Base-by-base conservation (phyloP, 2,888 invertebrate species). In the Oligia latruncula region DNA sequence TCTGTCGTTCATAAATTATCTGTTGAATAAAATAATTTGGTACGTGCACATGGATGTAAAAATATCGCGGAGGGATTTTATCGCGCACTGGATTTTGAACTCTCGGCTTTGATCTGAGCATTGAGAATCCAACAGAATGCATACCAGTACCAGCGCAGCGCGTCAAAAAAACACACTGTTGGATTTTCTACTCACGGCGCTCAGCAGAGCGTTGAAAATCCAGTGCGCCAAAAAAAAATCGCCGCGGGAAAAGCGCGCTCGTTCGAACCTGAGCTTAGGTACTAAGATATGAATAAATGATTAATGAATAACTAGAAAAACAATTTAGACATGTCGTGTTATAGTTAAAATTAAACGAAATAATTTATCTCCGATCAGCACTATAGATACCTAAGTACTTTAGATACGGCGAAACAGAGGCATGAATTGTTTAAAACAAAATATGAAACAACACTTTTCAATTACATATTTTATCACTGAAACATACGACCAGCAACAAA, bases 301-400 rank as follows among this genome's bases (percentile, higher is more conserved):
- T 71, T 49, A 49, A 5, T 13, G 1, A 81, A n/a, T 23, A 1
- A 46, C 5, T 35, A 23, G 3, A 58, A 17, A 17, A 35, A 23
- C 17, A 20, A 52, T 35, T 4, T 9, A 46, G n/a, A 40, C 2
- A 49, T 15, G 46, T 40, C 23, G 29, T 35, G 8, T 23, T 29
- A 13, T 40, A n/a, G 17, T 75, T 65, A 67, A 77, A 65, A 67
- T 46, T 46, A 0, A 46, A 5, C 13, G 6, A 55, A 80, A 17
- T 15, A 55, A 67, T 11, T 29, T 78, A 83, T 83, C 67, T 62
- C 15, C 9, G 1, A 78, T 78, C 66, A 67, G 60, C 62, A 49
- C 46, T 55, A 78, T 23, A 82, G 40, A 81, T 79, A 43, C 23
- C 4, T 29, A n/a, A n/a, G n/a, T n/a, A 65, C 23, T 65, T 65